These are phyloP conservation scores for Lysandra bellargus DNA, from an alignment of 2,888 invertebrate species.

Conservation along the genomic window DNA sequence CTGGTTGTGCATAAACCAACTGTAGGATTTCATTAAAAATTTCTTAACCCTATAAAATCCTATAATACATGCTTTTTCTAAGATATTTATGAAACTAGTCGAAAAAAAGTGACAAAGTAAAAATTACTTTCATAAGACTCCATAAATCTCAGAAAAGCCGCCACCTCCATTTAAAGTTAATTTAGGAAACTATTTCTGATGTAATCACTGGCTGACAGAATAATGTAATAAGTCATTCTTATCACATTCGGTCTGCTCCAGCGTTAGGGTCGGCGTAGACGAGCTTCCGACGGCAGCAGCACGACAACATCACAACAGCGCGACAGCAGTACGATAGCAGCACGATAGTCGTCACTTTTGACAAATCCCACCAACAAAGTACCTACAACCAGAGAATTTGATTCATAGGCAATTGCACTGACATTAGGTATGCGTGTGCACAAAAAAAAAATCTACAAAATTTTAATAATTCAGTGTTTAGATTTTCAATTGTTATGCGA, in stretches of 20 bases:
- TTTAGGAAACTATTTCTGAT: conserved; percentile 18
- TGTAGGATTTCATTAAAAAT: too few species aligned
- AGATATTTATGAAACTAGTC: background rate
- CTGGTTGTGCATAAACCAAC: background rate
- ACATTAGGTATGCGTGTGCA: too few species aligned
- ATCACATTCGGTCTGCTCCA: background rate
- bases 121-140: conserved; percentile 3
- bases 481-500: too few species aligned
- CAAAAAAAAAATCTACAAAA: too few species aligned
- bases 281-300: background rate
- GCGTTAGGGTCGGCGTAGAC: background rate
- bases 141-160: background rate
- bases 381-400: too few species aligned
- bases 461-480: too few species aligned
- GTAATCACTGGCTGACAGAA: background rate
- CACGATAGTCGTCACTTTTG: too few species aligned
- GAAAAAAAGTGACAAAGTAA: background rate
- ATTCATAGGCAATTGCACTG: too few species aligned
- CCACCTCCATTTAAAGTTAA: background rate
- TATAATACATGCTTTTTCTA: background rate
- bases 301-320: background rate
- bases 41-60: too few species aligned
- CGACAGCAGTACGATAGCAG: too few species aligned
- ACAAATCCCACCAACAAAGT: too few species aligned
- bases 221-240: conserved; percentile 18